Evolutionary conservation across 2,888 invertebrate species (phyloP), one percentile per base, ranked within the genome.

Genomic region (Stenodema calcarata): DNA sequence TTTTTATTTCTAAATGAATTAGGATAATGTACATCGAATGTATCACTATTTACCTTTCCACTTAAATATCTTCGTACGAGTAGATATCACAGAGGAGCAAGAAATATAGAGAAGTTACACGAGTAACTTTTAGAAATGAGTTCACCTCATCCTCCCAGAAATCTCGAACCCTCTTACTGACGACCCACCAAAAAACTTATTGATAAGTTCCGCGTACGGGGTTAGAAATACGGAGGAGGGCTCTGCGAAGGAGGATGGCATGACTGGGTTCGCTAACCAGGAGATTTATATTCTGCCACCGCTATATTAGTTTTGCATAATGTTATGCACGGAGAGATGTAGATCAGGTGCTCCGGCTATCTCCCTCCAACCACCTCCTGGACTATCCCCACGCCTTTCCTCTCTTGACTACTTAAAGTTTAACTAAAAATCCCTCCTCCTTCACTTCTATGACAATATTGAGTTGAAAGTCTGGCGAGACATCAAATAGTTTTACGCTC

Each of bases 271-370:
- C 80, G 80, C 80, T 80, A 80, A 80, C 80, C 80, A 80, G 80
- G 50, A 80, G 80, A 80, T 80, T 80, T 80, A 80, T 80, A 80
- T 80, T 80, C 80, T 54, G 18, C n/a, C 80, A 80, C 80, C 47
- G 80, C 80, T 80, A 50, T 80, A 80, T 80, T 80, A 80, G 80
- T 80, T 80, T 80, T 80, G 80, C 80, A 80, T 80, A 80, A 80
- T 80, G 80, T 80, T 80, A 80, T 80, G 80, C 80, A 80, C 80
- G 80, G 54, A 54, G 80, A 80, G 54, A 54, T 80, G 80, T 50
- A 80, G 80, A 80, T 80, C 80, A 80, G 80, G 54, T 80, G 80
- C 80, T 54, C 50, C 27, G 54, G 28, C 78, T 18, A 42, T 23
- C 80, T 16, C 0, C 30, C 28, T 35, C 30, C 76, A 42, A 6